A percentile compares a stretch with the other conserved stretches of the same genome.
Evolutionary conservation across 2,113 vertebrate genomes (phyloP).

Genomic region (Carassius auratus): DNA sequence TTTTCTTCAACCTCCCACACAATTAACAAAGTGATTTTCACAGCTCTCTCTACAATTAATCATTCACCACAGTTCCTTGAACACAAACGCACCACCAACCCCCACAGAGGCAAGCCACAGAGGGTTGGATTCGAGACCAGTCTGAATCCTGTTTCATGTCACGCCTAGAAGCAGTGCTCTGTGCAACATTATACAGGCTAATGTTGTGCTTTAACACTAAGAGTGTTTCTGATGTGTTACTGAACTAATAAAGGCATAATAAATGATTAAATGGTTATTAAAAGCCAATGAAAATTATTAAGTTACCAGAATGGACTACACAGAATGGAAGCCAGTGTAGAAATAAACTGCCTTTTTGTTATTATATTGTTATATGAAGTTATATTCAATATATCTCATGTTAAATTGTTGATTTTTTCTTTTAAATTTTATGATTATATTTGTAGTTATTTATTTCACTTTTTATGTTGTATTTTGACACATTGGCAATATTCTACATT

Average conservation of each 20-base stretch:
- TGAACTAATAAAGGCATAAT: not conserved
- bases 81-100: slow-evolving; percentile 20
- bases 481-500: no score
- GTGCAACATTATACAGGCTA: not conserved
- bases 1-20: slow-evolving; percentile 47
- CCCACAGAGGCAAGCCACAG: not conserved
- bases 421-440: no score
- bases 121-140: not conserved
- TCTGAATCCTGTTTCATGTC: slow-evolving; percentile 23
- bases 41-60: slow-evolving; percentile 47
- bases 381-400: no score
- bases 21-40: slow-evolving; percentile 58
- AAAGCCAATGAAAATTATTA: not conserved
- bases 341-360: no score
- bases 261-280: not conserved
- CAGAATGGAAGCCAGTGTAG: no score
- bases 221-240: not conserved
- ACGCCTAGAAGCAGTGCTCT: not conserved
- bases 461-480: no score
- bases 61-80: slow-evolving; percentile 18
- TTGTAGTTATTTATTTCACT: no score
- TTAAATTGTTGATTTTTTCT: no score
- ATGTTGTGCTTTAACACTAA: not conserved
- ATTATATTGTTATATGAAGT: no score
- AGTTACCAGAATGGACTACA: no score